Base-by-base conservation (phyloP, 2,797 vertebrate genomes). In the Propithecus deckenii region DNA sequence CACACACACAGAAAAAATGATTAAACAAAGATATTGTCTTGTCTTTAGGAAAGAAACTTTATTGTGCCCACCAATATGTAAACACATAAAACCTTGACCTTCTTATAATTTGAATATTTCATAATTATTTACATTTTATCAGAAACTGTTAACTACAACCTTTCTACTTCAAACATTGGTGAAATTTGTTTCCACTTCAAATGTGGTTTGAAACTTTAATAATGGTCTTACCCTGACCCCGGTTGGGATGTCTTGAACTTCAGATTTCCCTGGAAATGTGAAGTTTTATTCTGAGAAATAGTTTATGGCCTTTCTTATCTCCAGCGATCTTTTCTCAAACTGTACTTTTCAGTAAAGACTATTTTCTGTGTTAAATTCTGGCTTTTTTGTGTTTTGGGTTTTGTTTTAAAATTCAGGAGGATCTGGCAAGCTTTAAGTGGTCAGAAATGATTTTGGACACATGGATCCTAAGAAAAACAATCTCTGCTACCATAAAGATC, bases 341-440 rank as follows among this genome's bases (percentile, higher is more conserved):
- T 41, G 18, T 30, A 72, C 83, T 93, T 90, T 92, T 84, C n/a
- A 84, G 17, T 55, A 46, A 90, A 96, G n/a, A 76, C 52, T 78
- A 4, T 86, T 93, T 95, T 95, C 65, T 72, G 0, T 41, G 55
- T 84, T 55, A 67, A 90, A n/a, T 88, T 87, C 25, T 52, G 61
- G 11, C 43, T 61, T 55, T 52, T 90, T n/a, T 63, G 80, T 55
- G 9, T 23, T 86, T 52, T 79, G 18, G 46, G 81, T 80, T 85
- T 52, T 84, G 28, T 59, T 86, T 80, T 85, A 88, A 88, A 83
- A 84, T 61, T 94, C 52, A 85, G 48, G 67, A 72, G 38, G 50
- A 61, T 74, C 79, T 96, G 38, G 23, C 20, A 97, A 80, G 30
- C 65, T 67, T 89, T 86, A 88, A 85, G 61, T 93, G 79, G 12